Conservation (phyloP, 92 coral and sea anemone genomes). For the Heliopora coerulea region DNA sequence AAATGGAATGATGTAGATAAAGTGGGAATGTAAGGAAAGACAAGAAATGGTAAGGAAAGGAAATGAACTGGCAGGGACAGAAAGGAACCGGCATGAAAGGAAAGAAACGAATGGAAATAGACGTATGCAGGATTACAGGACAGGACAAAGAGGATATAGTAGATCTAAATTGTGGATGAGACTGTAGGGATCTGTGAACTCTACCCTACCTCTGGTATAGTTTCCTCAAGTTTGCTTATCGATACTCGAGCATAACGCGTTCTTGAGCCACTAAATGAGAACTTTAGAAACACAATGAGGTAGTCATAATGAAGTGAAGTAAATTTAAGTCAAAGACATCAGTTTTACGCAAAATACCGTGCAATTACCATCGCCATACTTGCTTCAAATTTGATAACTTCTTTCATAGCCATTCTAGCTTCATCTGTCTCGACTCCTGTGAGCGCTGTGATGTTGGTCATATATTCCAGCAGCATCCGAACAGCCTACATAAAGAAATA, state of each 20-base stretch:
- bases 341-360: not conserved
- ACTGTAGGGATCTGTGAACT: no score
- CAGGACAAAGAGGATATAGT: no score
- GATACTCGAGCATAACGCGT: conserved; percentile 78
- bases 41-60: not conserved
- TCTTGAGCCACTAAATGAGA: conserved; percentile 70
- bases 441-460: conserved; percentile 61
- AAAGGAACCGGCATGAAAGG: no score
- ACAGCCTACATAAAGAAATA: no score
- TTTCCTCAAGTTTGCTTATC: conserved; percentile 58
- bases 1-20: not conserved
- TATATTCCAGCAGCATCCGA: conserved; percentile 62
- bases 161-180: no score
- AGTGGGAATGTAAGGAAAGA: not conserved
- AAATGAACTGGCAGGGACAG: not conserved
- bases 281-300: conserved; percentile 27
- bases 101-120: no score
- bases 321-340: not conserved
- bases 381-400: conserved; percentile 69
- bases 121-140: no score
- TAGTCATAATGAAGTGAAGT: not conserved
- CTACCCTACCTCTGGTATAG: conserved; percentile 74
- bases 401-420: conserved; percentile 60
- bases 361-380: conserved; percentile 71
- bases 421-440: conserved; percentile 50